A percentile compares a stretch with the other conserved stretches of the same genome.
Evolutionary conservation across 1,140 invertebrate species (phyloP).

Genomic region (Tachypleus tridentatus): DNA sequence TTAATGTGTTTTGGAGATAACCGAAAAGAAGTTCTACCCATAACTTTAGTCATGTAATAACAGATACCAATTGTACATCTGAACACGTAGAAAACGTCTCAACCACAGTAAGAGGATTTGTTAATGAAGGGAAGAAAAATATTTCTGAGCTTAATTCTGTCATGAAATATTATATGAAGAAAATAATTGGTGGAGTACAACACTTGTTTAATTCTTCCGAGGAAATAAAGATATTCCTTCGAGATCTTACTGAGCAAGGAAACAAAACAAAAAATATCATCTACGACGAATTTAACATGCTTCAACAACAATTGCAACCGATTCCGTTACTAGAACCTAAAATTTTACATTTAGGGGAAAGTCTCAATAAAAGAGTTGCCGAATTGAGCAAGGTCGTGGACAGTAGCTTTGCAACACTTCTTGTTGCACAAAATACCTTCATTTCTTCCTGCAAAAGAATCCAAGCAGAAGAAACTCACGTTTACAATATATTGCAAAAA

Average conservation of each 20-base stretch:
- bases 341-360: conserved; percentile 23
- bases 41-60: no score
- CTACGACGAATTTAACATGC: conserved; percentile 11
- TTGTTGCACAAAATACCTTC: conserved; percentile 44
- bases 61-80: no score
- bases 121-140: no score
- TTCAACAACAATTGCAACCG: conserved; percentile 17
- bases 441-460: conserved; percentile 45
- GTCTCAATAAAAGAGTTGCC: conserved; percentile 22
- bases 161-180: conserved; percentile 16
- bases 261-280: conserved; percentile 18
- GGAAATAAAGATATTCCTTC: no score
- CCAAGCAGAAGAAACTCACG: conserved; percentile 44
- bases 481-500: conserved; percentile 43
- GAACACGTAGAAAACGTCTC: no score
- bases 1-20: no score
- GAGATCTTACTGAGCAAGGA: background rate
- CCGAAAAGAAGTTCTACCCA: no score
- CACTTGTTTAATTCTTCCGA: conserved; percentile 1
- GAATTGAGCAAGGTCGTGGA: conserved; percentile 32
- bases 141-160: background rate
- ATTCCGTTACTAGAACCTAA: conserved; percentile 9
- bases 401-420: conserved; percentile 39
- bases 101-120: no score
- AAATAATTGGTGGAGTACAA: conserved; percentile 11